phyloP scores from a whole-genome alignment of 2,797 vertebrate genomes.

The Hylomyscus alleni region DNA sequence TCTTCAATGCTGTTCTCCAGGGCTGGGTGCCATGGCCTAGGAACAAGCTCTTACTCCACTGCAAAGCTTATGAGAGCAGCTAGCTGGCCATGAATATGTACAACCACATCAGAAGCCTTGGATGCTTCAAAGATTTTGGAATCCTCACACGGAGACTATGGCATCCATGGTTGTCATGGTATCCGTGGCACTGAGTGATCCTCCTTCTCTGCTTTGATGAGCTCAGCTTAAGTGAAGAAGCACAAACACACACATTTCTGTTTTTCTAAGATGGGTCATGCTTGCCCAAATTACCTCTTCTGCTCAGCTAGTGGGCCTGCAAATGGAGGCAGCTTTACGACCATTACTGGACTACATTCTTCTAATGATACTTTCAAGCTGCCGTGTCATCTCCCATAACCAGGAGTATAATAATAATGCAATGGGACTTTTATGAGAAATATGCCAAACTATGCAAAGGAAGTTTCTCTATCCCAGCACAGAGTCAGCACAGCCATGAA shows the following conservation, averaged over 20 bases:
- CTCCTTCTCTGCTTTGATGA: background rate
- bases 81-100: background rate
- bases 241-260: background rate
- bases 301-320: background rate
- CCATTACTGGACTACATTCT: background rate
- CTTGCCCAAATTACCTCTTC: background rate
- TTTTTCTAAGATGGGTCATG: background rate
- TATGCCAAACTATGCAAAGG: constrained; percentile 23
- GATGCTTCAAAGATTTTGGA: background rate
- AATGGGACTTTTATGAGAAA: background rate
- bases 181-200: background rate
- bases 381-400: background rate
- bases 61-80: background rate
- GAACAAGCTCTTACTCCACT: background rate
- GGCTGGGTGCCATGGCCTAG: background rate
- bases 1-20: background rate
- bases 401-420: background rate
- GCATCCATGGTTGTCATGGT: background rate
- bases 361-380: background rate
- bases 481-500: background rate
- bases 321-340: background rate
- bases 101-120: too few species aligned
- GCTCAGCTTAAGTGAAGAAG: background rate
- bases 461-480: background rate
- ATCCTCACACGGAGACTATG: too few species aligned